phyloP scores from a whole-genome alignment of 1,140 invertebrate species.

The Orchesella cincta region DNA sequence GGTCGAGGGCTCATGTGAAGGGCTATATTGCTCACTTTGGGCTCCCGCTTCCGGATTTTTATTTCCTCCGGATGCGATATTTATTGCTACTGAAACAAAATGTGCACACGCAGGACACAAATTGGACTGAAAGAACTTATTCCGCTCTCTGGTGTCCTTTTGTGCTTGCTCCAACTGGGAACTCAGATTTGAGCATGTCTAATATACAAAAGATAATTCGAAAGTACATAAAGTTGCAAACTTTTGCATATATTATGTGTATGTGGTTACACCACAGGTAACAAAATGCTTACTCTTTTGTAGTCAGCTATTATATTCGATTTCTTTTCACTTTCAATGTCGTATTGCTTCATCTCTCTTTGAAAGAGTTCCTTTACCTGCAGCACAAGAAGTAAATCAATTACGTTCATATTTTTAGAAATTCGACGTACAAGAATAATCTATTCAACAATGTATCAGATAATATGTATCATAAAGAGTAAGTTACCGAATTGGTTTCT shows the following conservation, averaged over 20 bases:
- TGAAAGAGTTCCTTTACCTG: slow-evolving; percentile 82
- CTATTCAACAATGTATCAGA: no score
- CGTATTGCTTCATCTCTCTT: slow-evolving; percentile 73
- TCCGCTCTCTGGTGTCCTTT: slow-evolving; percentile 53
- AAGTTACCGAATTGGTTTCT: slow-evolving; percentile 69
- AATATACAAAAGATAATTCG: slow-evolving; percentile 43
- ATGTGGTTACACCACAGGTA: no score
- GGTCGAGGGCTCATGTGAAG: background rate
- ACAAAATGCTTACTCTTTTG: slow-evolving; percentile 70
- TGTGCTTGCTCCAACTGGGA: slow-evolving; percentile 79
- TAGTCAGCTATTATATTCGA: slow-evolving; percentile 84
- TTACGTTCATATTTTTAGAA: no score
- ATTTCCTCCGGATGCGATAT: slow-evolving; percentile 26
- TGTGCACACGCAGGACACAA: slow-evolving; percentile 43
- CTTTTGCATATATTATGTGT: no score
- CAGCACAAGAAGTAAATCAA: no score
- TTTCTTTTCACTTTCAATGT: slow-evolving; percentile 71
- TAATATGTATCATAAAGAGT: slow-evolving; percentile 26
- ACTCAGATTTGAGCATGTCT: slow-evolving; percentile 76
- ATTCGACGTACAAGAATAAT: no score
- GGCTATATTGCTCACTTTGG: background rate
- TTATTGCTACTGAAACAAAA: slow-evolving; percentile 45
- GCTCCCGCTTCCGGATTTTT: background rate
- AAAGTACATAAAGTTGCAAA: no score
- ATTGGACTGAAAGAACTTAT: slow-evolving; percentile 47